phyloP scores from a whole-genome alignment of 2,888 invertebrate species.

The Panzeria rudis region DNA sequence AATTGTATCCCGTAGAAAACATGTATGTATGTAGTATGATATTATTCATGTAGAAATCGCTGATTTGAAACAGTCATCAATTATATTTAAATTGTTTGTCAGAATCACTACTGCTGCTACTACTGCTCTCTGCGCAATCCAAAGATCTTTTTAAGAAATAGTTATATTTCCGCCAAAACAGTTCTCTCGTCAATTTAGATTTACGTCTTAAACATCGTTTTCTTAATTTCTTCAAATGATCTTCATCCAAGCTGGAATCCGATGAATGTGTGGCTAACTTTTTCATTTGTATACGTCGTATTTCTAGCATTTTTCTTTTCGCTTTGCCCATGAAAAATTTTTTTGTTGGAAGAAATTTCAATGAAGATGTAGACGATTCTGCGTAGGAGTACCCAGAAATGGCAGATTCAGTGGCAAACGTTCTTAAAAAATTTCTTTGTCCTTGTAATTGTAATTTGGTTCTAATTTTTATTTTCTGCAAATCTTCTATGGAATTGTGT shows the following conservation, averaged over 20 bases:
- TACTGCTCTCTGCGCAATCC: background rate
- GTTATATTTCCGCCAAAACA: conserved; percentile 39
- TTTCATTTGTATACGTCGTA: background rate
- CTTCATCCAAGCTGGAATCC: conserved; percentile 17
- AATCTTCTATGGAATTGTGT: background rate
- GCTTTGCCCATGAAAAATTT: conserved; percentile 1
- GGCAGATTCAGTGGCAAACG: background rate
- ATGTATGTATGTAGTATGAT: no score
- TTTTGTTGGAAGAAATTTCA: background rate
- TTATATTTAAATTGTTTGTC: no score
- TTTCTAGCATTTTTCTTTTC: conserved; percentile 18
- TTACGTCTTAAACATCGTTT: conserved; percentile 8
- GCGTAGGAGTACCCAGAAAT: background rate
- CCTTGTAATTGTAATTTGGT: background rate
- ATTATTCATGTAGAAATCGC: no score
- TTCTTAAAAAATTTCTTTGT: background rate
- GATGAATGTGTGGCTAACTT: conserved; percentile 9
- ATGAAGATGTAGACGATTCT: background rate
- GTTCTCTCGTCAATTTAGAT: conserved; percentile 14
- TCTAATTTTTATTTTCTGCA: background rate
- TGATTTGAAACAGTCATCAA: no score
- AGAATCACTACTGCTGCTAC: background rate
- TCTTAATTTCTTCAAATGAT: background rate
- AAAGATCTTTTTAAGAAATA: conserved; percentile 20
- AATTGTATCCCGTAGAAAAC: no score